Percentiles rank a stretch among this genome's conserved stretches.
phyloP scores from a whole-genome alignment of 2,113 vertebrate genomes.

The Lipotes vexillifer region DNA sequence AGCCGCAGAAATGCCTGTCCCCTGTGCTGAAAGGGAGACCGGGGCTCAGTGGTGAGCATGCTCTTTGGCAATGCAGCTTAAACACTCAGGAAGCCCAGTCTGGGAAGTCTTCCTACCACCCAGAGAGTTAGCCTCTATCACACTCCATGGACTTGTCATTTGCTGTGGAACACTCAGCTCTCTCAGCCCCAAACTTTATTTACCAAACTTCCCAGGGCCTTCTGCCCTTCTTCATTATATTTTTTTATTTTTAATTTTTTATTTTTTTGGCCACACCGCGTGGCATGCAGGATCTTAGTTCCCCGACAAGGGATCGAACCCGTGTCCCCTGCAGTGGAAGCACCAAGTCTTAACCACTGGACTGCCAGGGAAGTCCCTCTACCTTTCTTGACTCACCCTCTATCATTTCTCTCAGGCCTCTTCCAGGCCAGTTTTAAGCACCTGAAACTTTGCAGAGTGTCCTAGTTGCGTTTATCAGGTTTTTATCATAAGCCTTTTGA shows the following conservation, averaged over 20 bases:
- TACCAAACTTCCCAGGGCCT: background rate
- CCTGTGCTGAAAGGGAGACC: background rate
- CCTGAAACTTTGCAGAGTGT: background rate
- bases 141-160: background rate
- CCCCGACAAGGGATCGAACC: fast-evolving
- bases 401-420: background rate
- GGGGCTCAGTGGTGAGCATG: background rate
- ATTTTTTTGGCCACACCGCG: background rate
- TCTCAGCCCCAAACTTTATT: background rate
- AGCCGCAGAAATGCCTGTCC: background rate
- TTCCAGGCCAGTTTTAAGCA: background rate
- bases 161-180: background rate
- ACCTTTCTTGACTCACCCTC: background rate
- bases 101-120: background rate
- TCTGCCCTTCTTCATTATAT: background rate
- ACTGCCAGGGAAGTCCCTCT: background rate
- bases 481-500: background rate
- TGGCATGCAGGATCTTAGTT: background rate
- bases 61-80: background rate
- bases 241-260: background rate
- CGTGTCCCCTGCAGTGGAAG: fast-evolving
- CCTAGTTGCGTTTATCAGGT: background rate
- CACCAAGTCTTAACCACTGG: background rate
- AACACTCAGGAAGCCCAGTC: background rate
- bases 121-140: fast-evolving